These are phyloP conservation scores for Pipistrellus pipistrellus DNA, from an alignment of 2,797 vertebrate species.

Conservation along the genomic window DNA sequence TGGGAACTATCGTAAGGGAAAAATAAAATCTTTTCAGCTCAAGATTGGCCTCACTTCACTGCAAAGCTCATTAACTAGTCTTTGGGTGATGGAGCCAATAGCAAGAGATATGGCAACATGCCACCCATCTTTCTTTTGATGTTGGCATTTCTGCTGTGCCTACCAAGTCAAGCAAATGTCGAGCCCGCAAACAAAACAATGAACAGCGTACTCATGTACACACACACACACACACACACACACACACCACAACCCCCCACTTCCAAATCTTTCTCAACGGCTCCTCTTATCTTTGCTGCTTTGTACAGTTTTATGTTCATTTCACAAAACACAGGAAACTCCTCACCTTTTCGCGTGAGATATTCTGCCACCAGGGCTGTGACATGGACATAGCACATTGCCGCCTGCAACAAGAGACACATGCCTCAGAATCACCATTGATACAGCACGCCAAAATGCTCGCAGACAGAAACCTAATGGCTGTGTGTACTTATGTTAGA, in stretches of 20 bases:
- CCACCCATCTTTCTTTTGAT: background rate
- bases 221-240: too few species aligned
- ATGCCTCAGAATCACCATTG: background rate
- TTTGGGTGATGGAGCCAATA: background rate
- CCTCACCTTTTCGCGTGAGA: conserved; percentile 96
- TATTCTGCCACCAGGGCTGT: conserved; percentile 98
- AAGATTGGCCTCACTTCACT: background rate
- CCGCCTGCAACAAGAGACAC: conserved; percentile 90
- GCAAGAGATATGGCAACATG: background rate
- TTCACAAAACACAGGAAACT: background rate
- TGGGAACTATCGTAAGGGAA: background rate
- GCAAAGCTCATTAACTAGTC: background rate
- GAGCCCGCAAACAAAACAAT: background rate
- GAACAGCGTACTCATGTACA: background rate
- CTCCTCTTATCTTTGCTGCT: background rate
- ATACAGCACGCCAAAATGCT: background rate
- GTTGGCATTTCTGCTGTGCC: background rate
- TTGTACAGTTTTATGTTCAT: background rate
- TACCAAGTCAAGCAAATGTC: background rate
- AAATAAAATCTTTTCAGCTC: conserved; percentile 3
- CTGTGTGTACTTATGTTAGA: background rate
- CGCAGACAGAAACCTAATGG: background rate
- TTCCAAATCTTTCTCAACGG: background rate
- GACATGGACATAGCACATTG: conserved; percentile 99
- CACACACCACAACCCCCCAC: too few species aligned